A percentile compares a stretch with the other conserved stretches of the same genome.
Evolutionary conservation across 2,113 vertebrate genomes (phyloP).

Genomic region (Glareola pratincola): DNA sequence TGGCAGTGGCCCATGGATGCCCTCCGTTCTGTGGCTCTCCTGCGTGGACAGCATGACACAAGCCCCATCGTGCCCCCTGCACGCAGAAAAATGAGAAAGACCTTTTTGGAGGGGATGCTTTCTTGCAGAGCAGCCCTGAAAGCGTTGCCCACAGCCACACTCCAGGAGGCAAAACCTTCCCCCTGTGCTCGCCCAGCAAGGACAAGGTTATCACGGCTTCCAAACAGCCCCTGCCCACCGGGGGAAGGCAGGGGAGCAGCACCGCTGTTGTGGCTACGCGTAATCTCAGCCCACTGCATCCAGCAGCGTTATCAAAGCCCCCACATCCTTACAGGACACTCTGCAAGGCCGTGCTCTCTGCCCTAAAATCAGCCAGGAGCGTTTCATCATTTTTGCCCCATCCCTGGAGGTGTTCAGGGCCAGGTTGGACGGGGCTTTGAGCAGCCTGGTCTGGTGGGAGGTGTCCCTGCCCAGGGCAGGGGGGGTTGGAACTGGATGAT

Average conservation of each 20-base stretch:
- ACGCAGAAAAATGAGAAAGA: neutral
- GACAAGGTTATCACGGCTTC: neutral
- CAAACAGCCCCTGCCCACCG: neutral
- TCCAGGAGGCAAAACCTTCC: neutral
- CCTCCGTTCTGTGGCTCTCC: neutral
- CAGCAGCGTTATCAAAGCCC: neutral
- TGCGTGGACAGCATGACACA: accelerated
- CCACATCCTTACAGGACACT: accelerated
- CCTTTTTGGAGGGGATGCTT: neutral
- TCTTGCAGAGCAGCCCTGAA: neutral
- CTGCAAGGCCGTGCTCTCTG: accelerated
- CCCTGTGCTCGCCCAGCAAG: neutral
- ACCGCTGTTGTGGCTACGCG: neutral
- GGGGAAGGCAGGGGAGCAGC: neutral
- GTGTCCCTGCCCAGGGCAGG: no score
- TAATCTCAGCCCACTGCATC: neutral
- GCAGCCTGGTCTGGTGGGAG: no score
- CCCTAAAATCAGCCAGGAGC: neutral
- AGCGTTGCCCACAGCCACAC: accelerated
- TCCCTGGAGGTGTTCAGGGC: no score
- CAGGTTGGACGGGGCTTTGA: no score
- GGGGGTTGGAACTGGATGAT: no score
- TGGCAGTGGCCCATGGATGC: accelerated
- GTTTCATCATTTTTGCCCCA: neutral
- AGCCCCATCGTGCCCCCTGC: accelerated